Evolutionary conservation across 2,888 invertebrate species (phyloP).

Genomic region (Tetramorium bicarinatum): DNA sequence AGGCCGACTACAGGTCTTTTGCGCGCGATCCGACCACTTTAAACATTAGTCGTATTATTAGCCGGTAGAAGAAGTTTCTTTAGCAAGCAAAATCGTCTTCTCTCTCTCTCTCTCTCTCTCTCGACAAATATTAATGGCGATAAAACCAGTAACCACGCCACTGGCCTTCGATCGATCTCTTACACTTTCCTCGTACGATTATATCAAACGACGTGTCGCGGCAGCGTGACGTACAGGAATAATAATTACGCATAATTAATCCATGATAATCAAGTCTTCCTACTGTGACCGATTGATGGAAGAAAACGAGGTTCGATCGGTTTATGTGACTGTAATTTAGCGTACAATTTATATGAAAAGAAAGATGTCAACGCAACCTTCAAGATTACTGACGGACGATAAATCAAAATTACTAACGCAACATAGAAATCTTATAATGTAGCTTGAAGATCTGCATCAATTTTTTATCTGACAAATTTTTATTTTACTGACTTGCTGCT

Average conservation of each 20-base stretch:
- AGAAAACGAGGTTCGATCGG: background rate
- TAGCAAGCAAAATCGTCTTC: background rate
- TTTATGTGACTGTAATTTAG: background rate
- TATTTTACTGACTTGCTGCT: background rate
- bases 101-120: constrained; percentile 30
- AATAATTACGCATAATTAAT: constrained; percentile 37
- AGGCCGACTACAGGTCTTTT: constrained; percentile 74
- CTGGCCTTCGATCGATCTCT: constrained; percentile 17
- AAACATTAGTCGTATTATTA: constrained; percentile 42
- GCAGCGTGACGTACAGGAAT: background rate
- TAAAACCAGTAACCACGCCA: background rate
- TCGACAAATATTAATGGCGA: constrained; percentile 15
- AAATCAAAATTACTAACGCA: background rate
- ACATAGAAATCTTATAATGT: background rate
- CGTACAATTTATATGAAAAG: background rate
- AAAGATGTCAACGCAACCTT: background rate
- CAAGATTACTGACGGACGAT: background rate
- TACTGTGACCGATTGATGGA: no score
- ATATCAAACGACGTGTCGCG: background rate
- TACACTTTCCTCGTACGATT: constrained; percentile 23
- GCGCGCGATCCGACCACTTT: constrained; percentile 15
- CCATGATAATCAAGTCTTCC: constrained; percentile 20
- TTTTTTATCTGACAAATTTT: background rate
- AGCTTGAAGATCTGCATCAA: background rate
- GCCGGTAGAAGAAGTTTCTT: constrained; percentile 18